phyloP scores from a whole-genome alignment of 2,888 invertebrate species.

The Amphiduros pacificus region DNA sequence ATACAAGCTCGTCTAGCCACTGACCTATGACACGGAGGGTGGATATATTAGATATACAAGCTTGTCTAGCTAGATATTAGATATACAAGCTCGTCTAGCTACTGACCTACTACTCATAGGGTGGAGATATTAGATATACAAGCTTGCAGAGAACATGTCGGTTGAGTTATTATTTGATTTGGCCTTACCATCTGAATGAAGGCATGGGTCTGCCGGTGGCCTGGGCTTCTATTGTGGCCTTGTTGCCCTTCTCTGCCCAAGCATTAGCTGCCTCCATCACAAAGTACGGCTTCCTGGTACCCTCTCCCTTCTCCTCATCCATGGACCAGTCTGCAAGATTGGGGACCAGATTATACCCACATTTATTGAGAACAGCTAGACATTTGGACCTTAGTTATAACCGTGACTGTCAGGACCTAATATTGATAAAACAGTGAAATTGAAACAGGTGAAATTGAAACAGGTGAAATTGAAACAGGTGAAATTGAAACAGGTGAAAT shows the following conservation, averaged over 20 bases:
- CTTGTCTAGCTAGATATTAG: too few relatives aligned
- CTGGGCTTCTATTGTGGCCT: slow-evolving; percentile 48
- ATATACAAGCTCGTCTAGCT: too few relatives aligned
- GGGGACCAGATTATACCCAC: too few relatives aligned
- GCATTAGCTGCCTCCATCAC: slow-evolving; percentile 44
- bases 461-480: too few relatives aligned
- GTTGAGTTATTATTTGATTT: background rate
- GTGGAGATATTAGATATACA: background rate
- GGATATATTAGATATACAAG: too few relatives aligned
- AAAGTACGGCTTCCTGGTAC: slow-evolving; percentile 44
- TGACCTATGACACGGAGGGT: background rate
- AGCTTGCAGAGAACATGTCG: background rate
- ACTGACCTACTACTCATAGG: too few relatives aligned
- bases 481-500: too few relatives aligned
- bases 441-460: too few relatives aligned
- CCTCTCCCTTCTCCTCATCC: slow-evolving; percentile 21
- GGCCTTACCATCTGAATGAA: slow-evolving; percentile 51
- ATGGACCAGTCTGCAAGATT: slow-evolving; percentile 34
- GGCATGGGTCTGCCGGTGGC: slow-evolving; percentile 54
- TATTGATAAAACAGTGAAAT: too few relatives aligned
- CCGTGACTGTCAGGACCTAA: too few relatives aligned
- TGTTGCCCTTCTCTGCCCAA: slow-evolving; percentile 47
- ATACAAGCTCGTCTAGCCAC: background rate
- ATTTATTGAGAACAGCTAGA: too few relatives aligned
- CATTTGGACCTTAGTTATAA: too few relatives aligned